Evolutionary conservation across 2,888 invertebrate species (phyloP), one percentile per base, ranked within the genome.

Genomic region (Rosalia funebris): DNA sequence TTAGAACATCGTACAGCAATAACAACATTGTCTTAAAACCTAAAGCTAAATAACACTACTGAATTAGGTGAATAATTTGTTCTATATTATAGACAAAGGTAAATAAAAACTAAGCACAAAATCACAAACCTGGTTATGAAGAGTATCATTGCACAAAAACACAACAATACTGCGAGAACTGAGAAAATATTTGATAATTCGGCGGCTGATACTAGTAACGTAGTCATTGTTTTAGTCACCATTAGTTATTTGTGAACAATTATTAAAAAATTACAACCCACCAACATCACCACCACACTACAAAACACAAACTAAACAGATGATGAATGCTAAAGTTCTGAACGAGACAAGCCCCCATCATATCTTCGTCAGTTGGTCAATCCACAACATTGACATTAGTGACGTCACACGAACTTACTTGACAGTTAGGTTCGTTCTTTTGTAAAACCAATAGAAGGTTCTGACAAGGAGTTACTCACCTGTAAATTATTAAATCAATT

Each of bases 181-280:
- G 90, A 89, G 82, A 90, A 87, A 80, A 91, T 88, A 82, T 90
- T 91, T 73, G 90, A 88, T 81, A 91, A 83, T 81, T 91, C 91
- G 64, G 89, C 89, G 78, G 90, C 85, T 65, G 90, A 89, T 71
- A 90, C 83, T 69, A 86, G 79, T 83, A 87, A 85, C 70, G 86
- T 84, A 75, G 85, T 85, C 84, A 86, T 81, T 72, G 82, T 84
- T 60, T 59, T 63, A 36, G 62, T 58, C 61, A 66, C 63, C 58
- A 62, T 71, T 73, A 69, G 67, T 64, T 54, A 31, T 14, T 12
- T 61, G 56, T 62, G 11, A n/a, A 34, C 3, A n/a, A 50, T 25
- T 58, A 45, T 52, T 54, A 61, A 66, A 53, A 53, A 54, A 34
- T 41, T 58, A 46, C 52, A 62, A 45, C 57, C 59, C 54, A 16